Base-by-base conservation (phyloP, 1,140 invertebrate genomes). In the Branchinecta lindahli region DNA sequence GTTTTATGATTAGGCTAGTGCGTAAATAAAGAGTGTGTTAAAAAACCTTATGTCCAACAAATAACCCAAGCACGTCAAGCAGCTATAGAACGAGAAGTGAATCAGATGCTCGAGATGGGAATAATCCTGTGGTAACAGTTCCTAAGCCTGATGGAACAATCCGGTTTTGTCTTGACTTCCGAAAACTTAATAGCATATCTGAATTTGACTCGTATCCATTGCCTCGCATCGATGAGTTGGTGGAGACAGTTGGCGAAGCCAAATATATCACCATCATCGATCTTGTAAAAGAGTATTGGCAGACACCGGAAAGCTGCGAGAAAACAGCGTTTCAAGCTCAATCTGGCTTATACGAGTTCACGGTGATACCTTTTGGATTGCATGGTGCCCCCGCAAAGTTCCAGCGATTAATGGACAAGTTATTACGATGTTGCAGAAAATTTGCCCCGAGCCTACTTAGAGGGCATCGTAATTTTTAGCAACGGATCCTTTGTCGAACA, bases 381-480 rank as follows among this genome's bases (percentile, higher is more conserved):
- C 71, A 66, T 10, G 78, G 77, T 72, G 77, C 78, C 9, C 75
- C 76, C 21, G 73, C 74, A 8, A 77, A 76, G 7, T 82, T 80
- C 71, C 75, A 79, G 61, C 44, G 76, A 44, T 67, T 77, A 8
- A 79, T 80, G 73, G 75, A 79, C 68, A 66, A 61, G 3, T 72
- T 77, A 7, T 72, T 80, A 20, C 68, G 65, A 3, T 71, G 71
- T 20, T 70, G 77, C 10, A 65, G 72, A 12, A 46, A 75, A 9
- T 70, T 72, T 68, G 72, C n/a, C 67, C 10, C 72, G 70, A 20
- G 70, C 75, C 0, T 81, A 82, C 69, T 45, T 84, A 0, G 82
- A 84, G 73, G 82, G 84, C 69, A 75, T 83, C 3, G 72, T 83
- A 0, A 72, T n/a, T n/a, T n/a, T n/a, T n/a, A n/a, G n/a, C n/a